Evolutionary conservation across 2,113 vertebrate genomes (phyloP), one percentile per base, ranked within the genome.

Genomic region (Salminus brasiliensis): DNA sequence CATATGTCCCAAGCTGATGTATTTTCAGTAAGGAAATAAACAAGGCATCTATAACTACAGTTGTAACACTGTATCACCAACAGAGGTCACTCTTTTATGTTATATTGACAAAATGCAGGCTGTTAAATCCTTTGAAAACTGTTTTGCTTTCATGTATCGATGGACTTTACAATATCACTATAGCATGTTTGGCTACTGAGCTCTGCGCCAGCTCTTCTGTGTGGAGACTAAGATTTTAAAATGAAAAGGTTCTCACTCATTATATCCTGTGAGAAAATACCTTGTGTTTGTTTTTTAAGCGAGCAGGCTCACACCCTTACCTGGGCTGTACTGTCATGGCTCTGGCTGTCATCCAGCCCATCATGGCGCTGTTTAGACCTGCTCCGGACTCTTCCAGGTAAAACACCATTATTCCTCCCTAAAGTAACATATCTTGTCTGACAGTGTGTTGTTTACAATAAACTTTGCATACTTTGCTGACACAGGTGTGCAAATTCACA

Each of bases 251-350:
- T 47, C 62, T 39, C 41, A 49, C 16, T 63, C 71, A 66, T 55
- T n/a, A 79, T 49, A 32, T 47, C 47, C 23, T 65, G 30, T 47
- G 30, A 27, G 55, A 23, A 71, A 62, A 79, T 71, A 41, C 30
- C 36, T 34, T 74, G 9, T 70, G 21, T 76, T 2, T 84, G 43
- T 71, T 89, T 55, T 30, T 86, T 78, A 78, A 97, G 96, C 87
- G 72, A 30, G 95, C 96, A 85, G 95, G 95, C 41, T 92, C 89
- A 82, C 96, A 97, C 84, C 93, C 95, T 0, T 95, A 93, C 85
- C 88, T 96, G 0, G 95, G 95, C 53, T 95, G 94, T 79, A 39
- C 83, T 0, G 90, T 96, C 87, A 91, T 94, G 92, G 78, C 75
- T 53, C 83, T 96, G 72, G 83, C 93, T 30, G 23, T 95, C 75